A percentile compares a stretch with the other conserved stretches of the same genome.
phyloP scores from a whole-genome alignment of 1,140 invertebrate species.

The Heliconius hermathena region DNA sequence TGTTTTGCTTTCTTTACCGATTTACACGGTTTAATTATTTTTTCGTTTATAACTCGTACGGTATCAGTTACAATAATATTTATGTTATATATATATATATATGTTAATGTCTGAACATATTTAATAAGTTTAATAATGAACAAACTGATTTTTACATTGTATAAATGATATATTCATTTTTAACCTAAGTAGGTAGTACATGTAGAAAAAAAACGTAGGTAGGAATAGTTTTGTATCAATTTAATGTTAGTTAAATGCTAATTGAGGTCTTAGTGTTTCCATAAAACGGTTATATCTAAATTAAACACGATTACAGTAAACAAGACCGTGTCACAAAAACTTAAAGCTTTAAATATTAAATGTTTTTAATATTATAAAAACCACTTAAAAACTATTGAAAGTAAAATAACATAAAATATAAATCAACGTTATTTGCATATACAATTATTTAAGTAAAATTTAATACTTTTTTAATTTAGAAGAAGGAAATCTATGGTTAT shows the following conservation, averaged over 20 bases:
- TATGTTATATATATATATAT: background rate
- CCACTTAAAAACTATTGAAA: background rate
- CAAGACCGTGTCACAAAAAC: background rate
- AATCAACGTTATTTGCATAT: background rate
- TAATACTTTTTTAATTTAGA: no score
- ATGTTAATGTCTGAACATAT: background rate
- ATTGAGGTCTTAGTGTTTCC: background rate
- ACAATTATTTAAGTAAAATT: background rate
- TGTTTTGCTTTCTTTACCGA: background rate
- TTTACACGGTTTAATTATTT: constrained; percentile 2
- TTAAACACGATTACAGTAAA: background rate
- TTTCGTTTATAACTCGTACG: background rate
- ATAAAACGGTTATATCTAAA: background rate
- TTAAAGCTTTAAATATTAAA: background rate
- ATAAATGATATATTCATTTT: background rate
- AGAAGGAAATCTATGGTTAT: background rate
- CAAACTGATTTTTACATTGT: background rate
- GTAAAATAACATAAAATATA: background rate
- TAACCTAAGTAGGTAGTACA: background rate
- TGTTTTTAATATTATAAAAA: background rate
- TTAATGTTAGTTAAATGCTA: background rate
- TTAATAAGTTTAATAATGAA: background rate
- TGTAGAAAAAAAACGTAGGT: no score
- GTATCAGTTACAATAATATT: background rate
- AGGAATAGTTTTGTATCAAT: background rate